Base-by-base conservation (phyloP, 2,113 vertebrate genomes). In the Taxidea taxus region DNA sequence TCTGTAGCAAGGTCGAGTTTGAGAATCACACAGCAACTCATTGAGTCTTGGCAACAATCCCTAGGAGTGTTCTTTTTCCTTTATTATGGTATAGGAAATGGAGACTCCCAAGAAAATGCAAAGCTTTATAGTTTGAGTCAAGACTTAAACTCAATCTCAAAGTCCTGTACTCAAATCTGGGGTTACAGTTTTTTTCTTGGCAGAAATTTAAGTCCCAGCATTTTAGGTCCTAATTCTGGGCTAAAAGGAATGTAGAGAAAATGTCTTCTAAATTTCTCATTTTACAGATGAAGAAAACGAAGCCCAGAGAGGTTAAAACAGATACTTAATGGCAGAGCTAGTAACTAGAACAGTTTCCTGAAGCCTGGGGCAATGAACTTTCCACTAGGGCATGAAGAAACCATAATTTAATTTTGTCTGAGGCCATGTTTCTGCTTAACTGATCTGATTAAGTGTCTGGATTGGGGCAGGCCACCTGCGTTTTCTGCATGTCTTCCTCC, bases 331-430 rank as follows among this genome's bases (percentile, higher is more conserved):
- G 87, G 94, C 87, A 82, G 51, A 82, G 90, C 44, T 86, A 58
- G 47, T 39, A 93, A 74, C 83, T 89, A 37, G 54, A 89, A 49
- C 70, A 31, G 39, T 51, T 85, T 96, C 47, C 85, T 58, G 34
- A 89, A 42, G 47, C 10, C 89, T 51, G 39, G 27, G 77, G 62
- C 94, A 37, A 42, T 39, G 51, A 83, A 58, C 84, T 88, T 95
- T n/a, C 68, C 83, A 78, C 70, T 37, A 83, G 92, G 78, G 78
- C 62, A 68, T 75, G 78, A 86, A 81, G 34, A 66, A 80, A 49
- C 39, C 56, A 56, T 39, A 75, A 86, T 68, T 93, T 93, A 90
- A 80, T 93, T 97, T 85, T 84, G 68, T 94, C 21, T 29, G 74
- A 80, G 90, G 27, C 3, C 23, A 8, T 89, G 78, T 70, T 91